These are phyloP conservation scores for Silurus asotus DNA, from an alignment of 2,113 vertebrate species.

Conservation along the genomic window DNA sequence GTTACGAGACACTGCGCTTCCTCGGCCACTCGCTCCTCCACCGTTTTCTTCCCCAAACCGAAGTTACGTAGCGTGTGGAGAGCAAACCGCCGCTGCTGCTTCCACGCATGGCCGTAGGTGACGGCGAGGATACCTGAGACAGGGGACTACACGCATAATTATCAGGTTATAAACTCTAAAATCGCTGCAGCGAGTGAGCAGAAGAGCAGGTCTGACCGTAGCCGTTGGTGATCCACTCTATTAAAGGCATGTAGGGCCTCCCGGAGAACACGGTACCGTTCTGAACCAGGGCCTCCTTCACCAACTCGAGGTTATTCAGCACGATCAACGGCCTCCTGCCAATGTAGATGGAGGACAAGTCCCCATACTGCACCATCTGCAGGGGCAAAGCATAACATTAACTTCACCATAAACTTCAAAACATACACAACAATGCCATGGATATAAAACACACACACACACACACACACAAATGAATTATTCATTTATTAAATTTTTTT, in stretches of 20 bases:
- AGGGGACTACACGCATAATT: background rate
- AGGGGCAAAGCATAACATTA: background rate
- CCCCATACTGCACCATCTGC: slow-evolving; percentile 50
- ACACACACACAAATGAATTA: too few relatives aligned
- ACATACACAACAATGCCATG: too few relatives aligned
- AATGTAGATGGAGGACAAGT: slow-evolving; percentile 33
- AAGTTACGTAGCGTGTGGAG: slow-evolving; percentile 54
- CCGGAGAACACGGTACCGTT: slow-evolving; percentile 45
- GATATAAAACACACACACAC: too few relatives aligned
- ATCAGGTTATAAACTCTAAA: background rate
- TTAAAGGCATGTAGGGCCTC: slow-evolving; percentile 44
- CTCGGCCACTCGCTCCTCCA: slow-evolving; percentile 55
- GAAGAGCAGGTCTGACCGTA: slow-evolving; percentile 36
- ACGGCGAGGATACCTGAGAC: slow-evolving; percentile 48
- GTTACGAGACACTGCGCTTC: slow-evolving; percentile 46
- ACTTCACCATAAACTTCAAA: too few relatives aligned
- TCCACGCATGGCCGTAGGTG: slow-evolving; percentile 46
- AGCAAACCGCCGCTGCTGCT: slow-evolving; percentile 58
- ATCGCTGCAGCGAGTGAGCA: background rate
- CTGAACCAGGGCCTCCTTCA: slow-evolving; percentile 48
- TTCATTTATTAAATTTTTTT: too few relatives aligned
- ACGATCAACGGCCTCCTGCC: slow-evolving; percentile 34
- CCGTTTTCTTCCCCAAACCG: slow-evolving; percentile 58
- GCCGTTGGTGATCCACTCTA: slow-evolving; percentile 43
- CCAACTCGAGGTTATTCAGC: slow-evolving; percentile 40